Evolutionary conservation across 1,140 invertebrate species (phyloP).

Genomic region (Drosophila equinoxialis): DNA sequence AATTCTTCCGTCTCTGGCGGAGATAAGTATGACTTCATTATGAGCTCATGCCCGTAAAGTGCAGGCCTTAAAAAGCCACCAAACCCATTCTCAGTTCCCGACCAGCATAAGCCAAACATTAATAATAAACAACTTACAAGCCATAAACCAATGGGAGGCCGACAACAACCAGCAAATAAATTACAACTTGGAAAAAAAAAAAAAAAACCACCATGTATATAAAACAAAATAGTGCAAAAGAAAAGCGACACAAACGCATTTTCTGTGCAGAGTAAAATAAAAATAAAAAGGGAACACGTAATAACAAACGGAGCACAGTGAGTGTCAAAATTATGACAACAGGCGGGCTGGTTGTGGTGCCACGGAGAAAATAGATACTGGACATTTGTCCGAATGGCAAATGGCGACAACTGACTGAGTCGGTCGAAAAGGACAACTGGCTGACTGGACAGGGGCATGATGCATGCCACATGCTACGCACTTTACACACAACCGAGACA

Average conservation of each 20-base stretch:
- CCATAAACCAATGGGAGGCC: slow-evolving; percentile 76
- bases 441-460: slow-evolving; percentile 45
- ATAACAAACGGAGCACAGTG: slow-evolving; percentile 46
- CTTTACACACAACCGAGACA: slow-evolving; percentile 27
- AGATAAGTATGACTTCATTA: slow-evolving; percentile 72
- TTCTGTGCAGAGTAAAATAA: slow-evolving; percentile 29
- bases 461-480: slow-evolving; percentile 63
- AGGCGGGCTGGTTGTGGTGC: slow-evolving; percentile 34
- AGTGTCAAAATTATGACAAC: slow-evolving; percentile 74
- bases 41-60: slow-evolving; percentile 71
- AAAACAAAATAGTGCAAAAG: slow-evolving; percentile 41
- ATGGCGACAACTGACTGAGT: slow-evolving; percentile 57
- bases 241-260: slow-evolving; percentile 55
- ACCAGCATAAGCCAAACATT: slow-evolving; percentile 74
- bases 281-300: slow-evolving; percentile 19
- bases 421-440: slow-evolving; percentile 17
- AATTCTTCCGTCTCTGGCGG: slow-evolving; percentile 3
- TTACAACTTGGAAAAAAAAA: slow-evolving; percentile 54
- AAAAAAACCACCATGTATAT: slow-evolving; percentile 41
- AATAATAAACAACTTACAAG: slow-evolving; percentile 80
- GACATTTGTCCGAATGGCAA: slow-evolving; percentile 45
- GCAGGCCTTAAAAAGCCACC: slow-evolving; percentile 38
- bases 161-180: slow-evolving; percentile 57
- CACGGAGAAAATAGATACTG: slow-evolving; percentile 62
- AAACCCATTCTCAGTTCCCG: slow-evolving; percentile 20